phyloP scores from a whole-genome alignment of 1,140 invertebrate species.

The Pomacea maculata region DNA sequence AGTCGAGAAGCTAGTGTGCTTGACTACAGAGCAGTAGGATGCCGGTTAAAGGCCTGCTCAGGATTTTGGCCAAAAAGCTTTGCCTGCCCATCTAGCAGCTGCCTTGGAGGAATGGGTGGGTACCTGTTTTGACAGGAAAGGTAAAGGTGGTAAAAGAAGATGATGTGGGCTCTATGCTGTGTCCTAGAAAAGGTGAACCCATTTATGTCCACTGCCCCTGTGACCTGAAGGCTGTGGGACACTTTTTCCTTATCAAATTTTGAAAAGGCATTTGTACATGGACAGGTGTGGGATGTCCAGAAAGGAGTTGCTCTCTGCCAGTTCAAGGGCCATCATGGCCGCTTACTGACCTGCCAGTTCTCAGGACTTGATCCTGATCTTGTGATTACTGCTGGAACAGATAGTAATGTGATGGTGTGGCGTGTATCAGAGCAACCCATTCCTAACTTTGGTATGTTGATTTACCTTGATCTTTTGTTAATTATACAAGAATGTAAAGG shows the following conservation, averaged over 20 bases:
- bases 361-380: conserved; percentile 73
- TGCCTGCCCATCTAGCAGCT: neutral
- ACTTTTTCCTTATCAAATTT: neutral
- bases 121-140: too few species aligned
- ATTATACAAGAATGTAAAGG: too few species aligned
- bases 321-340: conserved; percentile 68
- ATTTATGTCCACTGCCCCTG: too few species aligned
- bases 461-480: neutral
- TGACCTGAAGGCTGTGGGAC: too few species aligned
- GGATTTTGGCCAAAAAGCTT: neutral
- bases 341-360: conserved; percentile 72
- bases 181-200: too few species aligned
- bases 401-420: conserved; percentile 73
- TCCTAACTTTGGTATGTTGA: conserved; percentile 3
- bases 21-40: too few species aligned
- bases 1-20: too few species aligned
- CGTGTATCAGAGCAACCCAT: conserved; percentile 60
- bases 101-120: too few species aligned
- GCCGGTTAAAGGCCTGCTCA: too few species aligned
- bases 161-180: too few species aligned
- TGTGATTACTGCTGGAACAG: conserved; percentile 72
- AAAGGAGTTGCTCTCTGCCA: conserved; percentile 69
- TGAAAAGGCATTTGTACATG: conserved; percentile 7
- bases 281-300: conserved; percentile 77
- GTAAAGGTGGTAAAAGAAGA: too few species aligned